phyloP scores from a whole-genome alignment of 92 coral and sea anemone genomes.

The Porites lobata region DNA sequence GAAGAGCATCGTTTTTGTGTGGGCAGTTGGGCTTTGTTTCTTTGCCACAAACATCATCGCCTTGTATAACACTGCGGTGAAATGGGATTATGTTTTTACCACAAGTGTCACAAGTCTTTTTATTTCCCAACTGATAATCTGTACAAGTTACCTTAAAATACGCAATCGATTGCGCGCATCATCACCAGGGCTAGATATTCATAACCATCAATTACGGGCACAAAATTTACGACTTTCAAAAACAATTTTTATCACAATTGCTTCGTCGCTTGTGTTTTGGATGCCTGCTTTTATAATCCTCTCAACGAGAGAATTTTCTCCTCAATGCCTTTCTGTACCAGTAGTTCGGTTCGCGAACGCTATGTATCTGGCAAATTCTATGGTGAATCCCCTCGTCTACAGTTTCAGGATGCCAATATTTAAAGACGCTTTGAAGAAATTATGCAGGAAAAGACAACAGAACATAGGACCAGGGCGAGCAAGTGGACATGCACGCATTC shows the following conservation, averaged over 20 bases:
- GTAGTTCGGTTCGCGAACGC: neutral
- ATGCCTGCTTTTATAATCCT: neutral
- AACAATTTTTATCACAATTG: conserved; percentile 5
- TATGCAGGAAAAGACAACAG: no score
- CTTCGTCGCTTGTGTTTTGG: conserved; percentile 18
- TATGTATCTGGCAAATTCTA: conserved; percentile 19
- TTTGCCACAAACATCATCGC: neutral
- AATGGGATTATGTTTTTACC: neutral
- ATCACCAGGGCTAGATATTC: neutral
- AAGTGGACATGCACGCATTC: no score
- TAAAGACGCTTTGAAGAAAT: neutral
- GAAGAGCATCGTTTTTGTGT: neutral
- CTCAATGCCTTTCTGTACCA: neutral
- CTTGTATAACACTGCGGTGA: neutral
- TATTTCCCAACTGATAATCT: neutral
- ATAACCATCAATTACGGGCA: neutral
- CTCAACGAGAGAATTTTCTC: neutral
- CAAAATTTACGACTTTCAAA: neutral
- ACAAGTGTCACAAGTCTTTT: neutral
- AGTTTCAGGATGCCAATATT: conserved; percentile 15
- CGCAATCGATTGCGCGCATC: neutral
- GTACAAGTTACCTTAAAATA: no score
- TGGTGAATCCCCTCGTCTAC: conserved; percentile 10
- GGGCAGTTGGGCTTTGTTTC: neutral
- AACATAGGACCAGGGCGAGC: no score